These are phyloP conservation scores for Corythucha ciliata DNA, from an alignment of 2,888 invertebrate species.

Conservation along the genomic window DNA sequence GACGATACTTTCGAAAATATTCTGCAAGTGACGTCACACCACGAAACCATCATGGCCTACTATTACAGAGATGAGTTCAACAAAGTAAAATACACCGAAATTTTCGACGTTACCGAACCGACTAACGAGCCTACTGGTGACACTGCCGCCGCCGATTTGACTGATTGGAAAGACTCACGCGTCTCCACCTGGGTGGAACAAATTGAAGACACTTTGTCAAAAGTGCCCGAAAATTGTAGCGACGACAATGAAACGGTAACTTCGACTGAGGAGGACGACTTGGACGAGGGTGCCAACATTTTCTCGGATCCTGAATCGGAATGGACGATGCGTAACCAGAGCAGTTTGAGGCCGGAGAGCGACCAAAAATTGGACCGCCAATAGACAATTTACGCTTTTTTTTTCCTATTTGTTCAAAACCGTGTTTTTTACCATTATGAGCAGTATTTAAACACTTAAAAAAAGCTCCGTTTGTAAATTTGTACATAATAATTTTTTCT, in stretches of 20 bases:
- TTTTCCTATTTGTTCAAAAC: too few relatives aligned
- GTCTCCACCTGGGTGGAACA: slow-evolving; percentile 18
- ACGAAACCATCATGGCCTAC: slow-evolving; percentile 82
- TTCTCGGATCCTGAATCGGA: slow-evolving; percentile 39
- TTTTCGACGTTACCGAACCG: slow-evolving; percentile 74
- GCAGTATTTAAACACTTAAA: too few relatives aligned
- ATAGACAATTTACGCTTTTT: too few relatives aligned
- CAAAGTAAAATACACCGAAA: slow-evolving; percentile 79
- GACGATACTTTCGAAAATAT: slow-evolving; percentile 50
- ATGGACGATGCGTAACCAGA: slow-evolving; percentile 28
- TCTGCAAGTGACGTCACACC: slow-evolving; percentile 58
- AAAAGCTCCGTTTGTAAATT: too few relatives aligned
- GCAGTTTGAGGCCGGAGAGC: slow-evolving; percentile 24
- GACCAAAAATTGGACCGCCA: too few relatives aligned
- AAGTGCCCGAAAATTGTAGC: not conserved
- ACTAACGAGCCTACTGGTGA: slow-evolving; percentile 46
- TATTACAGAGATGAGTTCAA: slow-evolving; percentile 84
- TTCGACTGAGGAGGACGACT: slow-evolving; percentile 6
- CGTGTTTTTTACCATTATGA: too few relatives aligned
- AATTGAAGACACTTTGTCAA: not conserved
- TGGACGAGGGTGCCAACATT: slow-evolving; percentile 15
- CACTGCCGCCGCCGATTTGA: slow-evolving; percentile 5
- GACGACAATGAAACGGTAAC: slow-evolving; percentile 9
- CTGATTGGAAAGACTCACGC: slow-evolving; percentile 15
- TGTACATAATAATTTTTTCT: too few relatives aligned